Evolutionary conservation across 23 tunicate species (phyloP).

Genomic region (Clavelina lepadiformis): DNA sequence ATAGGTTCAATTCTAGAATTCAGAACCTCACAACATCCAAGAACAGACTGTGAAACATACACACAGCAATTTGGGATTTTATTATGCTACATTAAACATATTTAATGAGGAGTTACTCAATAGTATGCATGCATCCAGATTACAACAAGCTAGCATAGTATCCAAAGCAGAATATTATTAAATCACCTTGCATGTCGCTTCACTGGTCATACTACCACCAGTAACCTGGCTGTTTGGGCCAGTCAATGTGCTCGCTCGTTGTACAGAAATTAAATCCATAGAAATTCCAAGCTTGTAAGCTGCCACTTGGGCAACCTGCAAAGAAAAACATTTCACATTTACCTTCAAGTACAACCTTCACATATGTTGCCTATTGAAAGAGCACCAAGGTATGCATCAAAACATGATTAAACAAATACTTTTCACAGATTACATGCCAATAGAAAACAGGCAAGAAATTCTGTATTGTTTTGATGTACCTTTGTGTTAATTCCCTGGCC

Average conservation of each 20-base stretch:
- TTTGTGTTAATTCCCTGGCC: constrained; percentile 71
- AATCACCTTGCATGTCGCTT: constrained; percentile 50
- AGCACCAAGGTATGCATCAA: too few relatives aligned
- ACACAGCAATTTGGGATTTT: too few relatives aligned
- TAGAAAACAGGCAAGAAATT: not conserved
- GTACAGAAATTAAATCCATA: constrained; percentile 42
- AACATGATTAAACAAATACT: too few relatives aligned
- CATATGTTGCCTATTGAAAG: too few relatives aligned
- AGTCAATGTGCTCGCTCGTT: constrained; percentile 29
- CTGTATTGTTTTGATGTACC: constrained; percentile 7
- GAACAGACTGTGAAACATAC: constrained; percentile 18
- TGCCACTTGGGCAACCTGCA: constrained; percentile 62
- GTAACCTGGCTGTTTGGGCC: constrained; percentile 44
- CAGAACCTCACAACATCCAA: constrained; percentile 57
- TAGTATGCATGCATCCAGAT: too few relatives aligned
- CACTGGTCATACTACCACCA: constrained; percentile 58
- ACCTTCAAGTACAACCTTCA: not conserved
- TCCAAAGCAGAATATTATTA: too few relatives aligned
- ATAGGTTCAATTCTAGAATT: constrained; percentile 57
- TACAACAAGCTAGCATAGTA: too few relatives aligned
- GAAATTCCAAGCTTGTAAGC: constrained; percentile 46
- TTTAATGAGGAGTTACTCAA: too few relatives aligned
- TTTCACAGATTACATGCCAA: too few relatives aligned
- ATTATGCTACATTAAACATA: too few relatives aligned
- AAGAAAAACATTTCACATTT: constrained; percentile 2